Conservation (phyloP, 2,888 invertebrate genomes). For the Drosophila sordidula region DNA sequence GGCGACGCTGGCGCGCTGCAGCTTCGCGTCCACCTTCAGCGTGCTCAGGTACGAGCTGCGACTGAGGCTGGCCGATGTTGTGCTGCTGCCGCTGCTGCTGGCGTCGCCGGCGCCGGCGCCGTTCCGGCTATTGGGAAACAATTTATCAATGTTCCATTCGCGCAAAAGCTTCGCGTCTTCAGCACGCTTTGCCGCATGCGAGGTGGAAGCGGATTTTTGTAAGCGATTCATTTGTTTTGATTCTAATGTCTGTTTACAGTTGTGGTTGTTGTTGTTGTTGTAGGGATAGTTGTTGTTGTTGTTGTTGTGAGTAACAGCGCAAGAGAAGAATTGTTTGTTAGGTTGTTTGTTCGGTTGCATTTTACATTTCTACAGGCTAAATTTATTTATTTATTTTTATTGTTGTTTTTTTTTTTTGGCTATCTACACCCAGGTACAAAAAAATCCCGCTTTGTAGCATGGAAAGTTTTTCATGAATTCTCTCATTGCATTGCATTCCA, state of each 20-base stretch:
- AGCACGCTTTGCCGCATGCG: slow-evolving; percentile 85
- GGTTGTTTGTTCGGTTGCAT: slow-evolving; percentile 50
- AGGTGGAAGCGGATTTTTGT: slow-evolving; percentile 84
- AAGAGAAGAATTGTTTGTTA: slow-evolving; percentile 78
- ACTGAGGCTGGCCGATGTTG: slow-evolving; percentile 75
- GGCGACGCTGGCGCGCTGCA: slow-evolving; percentile 82
- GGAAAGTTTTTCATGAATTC: slow-evolving; percentile 74
- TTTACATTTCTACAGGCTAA: slow-evolving; percentile 53
- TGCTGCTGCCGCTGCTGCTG: slow-evolving; percentile 52
- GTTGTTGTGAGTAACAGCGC: slow-evolving; percentile 70
- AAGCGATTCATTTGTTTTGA: slow-evolving; percentile 72
- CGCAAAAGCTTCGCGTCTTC: slow-evolving; percentile 93
- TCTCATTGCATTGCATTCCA: slow-evolving; percentile 61
- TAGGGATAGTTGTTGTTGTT: slow-evolving; percentile 37
- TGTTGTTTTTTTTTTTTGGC: slow-evolving; percentile 2
- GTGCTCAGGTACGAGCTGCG: slow-evolving; percentile 85
- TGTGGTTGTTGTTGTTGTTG: slow-evolving; percentile 42
- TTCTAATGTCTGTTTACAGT: slow-evolving; percentile 82
- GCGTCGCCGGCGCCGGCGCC: slow-evolving; percentile 15
- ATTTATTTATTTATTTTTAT: slow-evolving; percentile 17
- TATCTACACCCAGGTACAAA: slow-evolving; percentile 48
- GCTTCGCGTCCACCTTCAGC: slow-evolving; percentile 82
- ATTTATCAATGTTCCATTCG: slow-evolving; percentile 95
- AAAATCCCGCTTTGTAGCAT: slow-evolving; percentile 47
- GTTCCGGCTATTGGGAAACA: slow-evolving; percentile 87